Evolutionary conservation across 2,113 vertebrate genomes (phyloP).

Genomic region (Mandrillus leucophaeus): DNA sequence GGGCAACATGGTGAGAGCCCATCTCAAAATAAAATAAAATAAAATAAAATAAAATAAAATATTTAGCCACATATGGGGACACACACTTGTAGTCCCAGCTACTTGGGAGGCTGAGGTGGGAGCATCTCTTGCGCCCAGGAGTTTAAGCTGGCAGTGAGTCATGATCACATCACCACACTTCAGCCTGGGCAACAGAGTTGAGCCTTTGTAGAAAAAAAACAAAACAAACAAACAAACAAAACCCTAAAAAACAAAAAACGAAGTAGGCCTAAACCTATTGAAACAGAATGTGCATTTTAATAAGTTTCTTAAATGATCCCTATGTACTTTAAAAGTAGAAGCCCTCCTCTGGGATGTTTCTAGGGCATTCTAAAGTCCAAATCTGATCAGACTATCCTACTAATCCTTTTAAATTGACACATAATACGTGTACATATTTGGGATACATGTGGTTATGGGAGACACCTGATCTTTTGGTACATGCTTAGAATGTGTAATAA

Average conservation of each 20-base stretch:
- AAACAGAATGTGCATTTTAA: background rate
- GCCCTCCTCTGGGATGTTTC: background rate
- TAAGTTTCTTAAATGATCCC: background rate
- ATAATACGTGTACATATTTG: background rate
- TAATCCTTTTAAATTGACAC: background rate
- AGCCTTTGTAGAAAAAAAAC: no score
- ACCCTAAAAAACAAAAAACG: background rate
- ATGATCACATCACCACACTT: no score
- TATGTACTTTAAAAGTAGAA: background rate
- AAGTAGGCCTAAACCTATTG: background rate
- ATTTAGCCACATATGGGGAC: no score
- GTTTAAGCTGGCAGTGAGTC: no score
- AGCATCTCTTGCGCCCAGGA: no score
- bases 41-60: no score
- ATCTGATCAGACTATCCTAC: background rate
- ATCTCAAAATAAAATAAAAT: no score
- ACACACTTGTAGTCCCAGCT: no score
- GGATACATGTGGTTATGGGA: background rate
- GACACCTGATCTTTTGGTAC: background rate
- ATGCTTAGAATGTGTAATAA: background rate
- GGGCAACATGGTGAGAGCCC: no score
- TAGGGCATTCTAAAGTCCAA: background rate
- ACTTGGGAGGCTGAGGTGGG: no score
- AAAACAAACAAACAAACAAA: no score
- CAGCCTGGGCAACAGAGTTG: no score